A percentile compares a stretch with the other conserved stretches of the same genome.
Conservation (phyloP, 2,888 invertebrate genomes). For the Chorisops tibialis region DNA sequence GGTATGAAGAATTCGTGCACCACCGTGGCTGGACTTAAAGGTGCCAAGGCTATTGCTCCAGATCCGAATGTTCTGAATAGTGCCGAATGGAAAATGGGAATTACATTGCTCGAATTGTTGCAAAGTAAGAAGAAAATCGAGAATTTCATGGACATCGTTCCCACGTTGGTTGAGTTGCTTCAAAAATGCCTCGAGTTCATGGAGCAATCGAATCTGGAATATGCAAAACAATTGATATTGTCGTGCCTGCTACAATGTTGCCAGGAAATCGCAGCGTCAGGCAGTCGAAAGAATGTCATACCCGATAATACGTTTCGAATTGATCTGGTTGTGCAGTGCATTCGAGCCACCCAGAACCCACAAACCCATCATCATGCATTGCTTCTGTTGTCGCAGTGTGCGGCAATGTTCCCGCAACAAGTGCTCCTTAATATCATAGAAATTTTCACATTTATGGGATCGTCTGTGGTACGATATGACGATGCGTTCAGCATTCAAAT, state of each 20-base stretch:
- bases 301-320: constrained; percentile 52
- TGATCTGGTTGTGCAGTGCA: constrained; percentile 70
- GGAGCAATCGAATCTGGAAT: constrained; percentile 78
- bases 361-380: constrained; percentile 95
- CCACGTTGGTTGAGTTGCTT: constrained; percentile 72
- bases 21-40: background rate
- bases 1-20: constrained; percentile 57
- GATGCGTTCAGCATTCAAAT: constrained; percentile 94
- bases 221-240: constrained; percentile 81
- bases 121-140: constrained; percentile 80
- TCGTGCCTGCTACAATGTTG: constrained; percentile 73
- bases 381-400: constrained; percentile 74
- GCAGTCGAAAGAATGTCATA: constrained; percentile 51
- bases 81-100: constrained; percentile 73
- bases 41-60: constrained; percentile 19
- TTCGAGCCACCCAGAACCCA: constrained; percentile 86
- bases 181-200: constrained; percentile 77
- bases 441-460: constrained; percentile 97
- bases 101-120: constrained; percentile 75
- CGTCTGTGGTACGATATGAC: constrained; percentile 86
- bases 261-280: constrained; percentile 54
- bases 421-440: constrained; percentile 93
- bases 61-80: constrained; percentile 56
- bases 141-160: constrained; percentile 65
- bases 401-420: constrained; percentile 73